Conservation (phyloP, 2,888 invertebrate species). For the Gortyna flavago region DNA sequence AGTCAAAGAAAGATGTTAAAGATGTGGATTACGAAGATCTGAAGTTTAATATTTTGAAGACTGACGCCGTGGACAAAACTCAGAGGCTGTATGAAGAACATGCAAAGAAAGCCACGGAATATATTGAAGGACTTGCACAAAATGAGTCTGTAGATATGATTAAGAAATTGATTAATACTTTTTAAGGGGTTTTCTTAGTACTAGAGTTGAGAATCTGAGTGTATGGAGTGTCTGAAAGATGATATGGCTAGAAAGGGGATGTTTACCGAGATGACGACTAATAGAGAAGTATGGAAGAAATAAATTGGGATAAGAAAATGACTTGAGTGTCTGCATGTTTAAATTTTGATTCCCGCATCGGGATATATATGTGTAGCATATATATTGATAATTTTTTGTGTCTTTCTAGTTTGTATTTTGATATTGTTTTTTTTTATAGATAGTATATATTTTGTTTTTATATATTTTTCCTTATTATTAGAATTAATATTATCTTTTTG, state of each 20-base stretch:
- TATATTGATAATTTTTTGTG: too few species aligned
- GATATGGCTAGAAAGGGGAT: background rate
- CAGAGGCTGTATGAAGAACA: slow-evolving; percentile 84
- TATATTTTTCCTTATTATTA: too few species aligned
- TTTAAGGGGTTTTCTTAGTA: slow-evolving; percentile 61
- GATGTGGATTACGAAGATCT: slow-evolving; percentile 92
- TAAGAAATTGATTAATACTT: slow-evolving; percentile 85
- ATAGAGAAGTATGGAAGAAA: background rate
- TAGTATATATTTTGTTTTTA: too few species aligned
- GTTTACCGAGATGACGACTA: background rate
- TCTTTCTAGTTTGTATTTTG: background rate
- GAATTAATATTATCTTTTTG: too few species aligned
- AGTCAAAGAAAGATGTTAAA: slow-evolving; percentile 91
- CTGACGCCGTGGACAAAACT: slow-evolving; percentile 85
- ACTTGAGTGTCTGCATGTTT: background rate
- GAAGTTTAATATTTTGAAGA: slow-evolving; percentile 87
- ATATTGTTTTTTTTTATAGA: too few species aligned
- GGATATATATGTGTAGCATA: background rate
- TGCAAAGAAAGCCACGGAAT: slow-evolving; percentile 82
- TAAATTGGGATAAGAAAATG: background rate
- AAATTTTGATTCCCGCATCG: slow-evolving; percentile 31
- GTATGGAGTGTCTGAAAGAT: background rate
- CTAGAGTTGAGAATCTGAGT: background rate
- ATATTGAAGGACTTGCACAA: slow-evolving; percentile 81
- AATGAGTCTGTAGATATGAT: slow-evolving; percentile 87